These are phyloP conservation scores for Bothrops alternatus DNA, from an alignment of 2,797 vertebrate genomes.

Conservation along the genomic window DNA sequence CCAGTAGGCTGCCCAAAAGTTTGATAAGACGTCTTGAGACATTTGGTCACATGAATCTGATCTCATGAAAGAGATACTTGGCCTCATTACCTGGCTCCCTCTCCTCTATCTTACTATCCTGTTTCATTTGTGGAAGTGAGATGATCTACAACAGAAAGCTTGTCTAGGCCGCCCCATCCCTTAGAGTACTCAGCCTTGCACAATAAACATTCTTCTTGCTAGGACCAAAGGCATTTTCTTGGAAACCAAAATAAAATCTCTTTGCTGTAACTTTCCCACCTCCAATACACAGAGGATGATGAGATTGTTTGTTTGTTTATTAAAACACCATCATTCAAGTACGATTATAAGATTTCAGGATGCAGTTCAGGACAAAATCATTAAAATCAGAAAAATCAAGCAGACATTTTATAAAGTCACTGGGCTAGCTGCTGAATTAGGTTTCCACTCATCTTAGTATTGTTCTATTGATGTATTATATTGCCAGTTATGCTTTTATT, in stretches of 20 bases:
- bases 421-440: background rate
- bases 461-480: background rate
- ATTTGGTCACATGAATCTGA: background rate
- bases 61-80: background rate
- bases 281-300: background rate
- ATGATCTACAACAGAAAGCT: background rate
- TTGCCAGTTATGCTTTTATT: background rate
- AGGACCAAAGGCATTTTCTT: background rate
- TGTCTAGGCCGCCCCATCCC: background rate
- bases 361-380: background rate
- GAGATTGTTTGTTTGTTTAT: background rate
- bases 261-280: background rate
- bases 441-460: background rate
- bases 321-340: background rate
- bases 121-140: background rate
- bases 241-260: background rate
- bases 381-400: background rate
- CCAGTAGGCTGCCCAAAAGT: background rate
- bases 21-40: background rate
- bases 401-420: background rate
- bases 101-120: background rate
- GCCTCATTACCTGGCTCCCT: background rate
- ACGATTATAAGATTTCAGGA: background rate
- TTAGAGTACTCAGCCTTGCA: background rate
- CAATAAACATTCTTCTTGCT: background rate